Percentiles rank a stretch among this genome's conserved stretches.
These are phyloP conservation scores for Mesorhabditis belari DNA, from an alignment of 2,888 invertebrate species.

Conservation along the genomic window DNA sequence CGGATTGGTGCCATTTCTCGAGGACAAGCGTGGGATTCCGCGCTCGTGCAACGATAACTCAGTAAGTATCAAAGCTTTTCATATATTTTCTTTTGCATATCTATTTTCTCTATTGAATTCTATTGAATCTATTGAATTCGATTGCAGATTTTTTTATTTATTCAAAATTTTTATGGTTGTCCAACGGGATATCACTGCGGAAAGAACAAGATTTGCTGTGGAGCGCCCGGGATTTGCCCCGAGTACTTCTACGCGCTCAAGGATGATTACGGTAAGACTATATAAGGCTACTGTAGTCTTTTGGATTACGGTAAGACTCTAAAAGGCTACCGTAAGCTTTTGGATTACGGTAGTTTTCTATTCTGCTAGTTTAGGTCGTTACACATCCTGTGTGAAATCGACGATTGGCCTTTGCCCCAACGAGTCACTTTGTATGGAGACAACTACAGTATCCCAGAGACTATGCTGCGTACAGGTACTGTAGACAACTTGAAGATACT, in stretches of 20 bases:
- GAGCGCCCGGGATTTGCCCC: conserved; percentile 8
- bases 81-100: too few species aligned
- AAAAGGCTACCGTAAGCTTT: too few species aligned
- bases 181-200: conserved; percentile 8
- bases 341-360: too few species aligned
- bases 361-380: neutral
- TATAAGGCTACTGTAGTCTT: too few species aligned
- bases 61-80: too few species aligned
- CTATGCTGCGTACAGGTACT: neutral
- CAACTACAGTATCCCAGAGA: neutral
- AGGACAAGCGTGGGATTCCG: conserved; percentile 7
- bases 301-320: too few species aligned
- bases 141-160: neutral
- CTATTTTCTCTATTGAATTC: neutral
- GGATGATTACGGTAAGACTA: conserved; percentile 9
- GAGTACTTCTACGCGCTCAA: conserved; percentile 2
- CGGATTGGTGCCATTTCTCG: conserved; percentile 23
- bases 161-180: conserved; percentile 1
- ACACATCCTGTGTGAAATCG: neutral
- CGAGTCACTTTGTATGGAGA: neutral
- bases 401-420: neutral
- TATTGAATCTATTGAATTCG: neutral
- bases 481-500: too few species aligned
- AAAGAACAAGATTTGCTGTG: conserved; percentile 12
- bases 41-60: conserved; percentile 9